Base-by-base conservation (phyloP, 2,113 vertebrate genomes). In the Amblyopsis rosae region DNA sequence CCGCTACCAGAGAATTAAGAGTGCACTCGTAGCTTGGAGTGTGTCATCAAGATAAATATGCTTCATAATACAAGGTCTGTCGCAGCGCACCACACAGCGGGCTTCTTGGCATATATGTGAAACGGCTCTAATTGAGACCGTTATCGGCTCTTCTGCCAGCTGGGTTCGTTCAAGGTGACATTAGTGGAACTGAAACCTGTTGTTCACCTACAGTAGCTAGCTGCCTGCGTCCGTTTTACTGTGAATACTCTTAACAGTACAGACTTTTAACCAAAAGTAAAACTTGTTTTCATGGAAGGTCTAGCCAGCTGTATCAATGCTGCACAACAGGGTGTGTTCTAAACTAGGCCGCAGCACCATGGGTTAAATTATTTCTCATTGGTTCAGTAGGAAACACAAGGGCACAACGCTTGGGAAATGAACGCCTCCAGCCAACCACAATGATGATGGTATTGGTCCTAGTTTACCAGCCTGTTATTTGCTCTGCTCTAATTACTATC, bases 11-110 rank as follows among this genome's bases (percentile, higher is more conserved):
- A 67, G 69, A 58, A 77, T 75, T 82, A 75, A 83, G 75, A 67
- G 65, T 67, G 56, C 76, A 70, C 72, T 83, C 63, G 68, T 80
- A 80, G 80, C 62, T 67, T 65, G 69, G 68, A 76, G 70, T 41
- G 69, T 79, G 77, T 83, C 65, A 77, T 75, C 48, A 10, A 58
- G 70, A 82, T 62, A 49, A 82, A 82, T 67, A 63, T 72, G 73
- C 75, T 46, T 79, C 76, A 80, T 80, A 74, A 75, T 47, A 54
- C 76, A 2, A 47, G 70, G 73, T 76, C 70, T 4, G 68, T 61
- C 57, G 76, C 76, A 60, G 69, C 64, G 13, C 74, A 12, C 59
- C 51, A 32, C 41, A 74, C 76, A 15, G 62, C 48, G 17, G 46
- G 72, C 33, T 58, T 60, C 19, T 67, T 48, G 68, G 62, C 76